A percentile compares a stretch with the other conserved stretches of the same genome.
These are phyloP conservation scores for Toxonevra muliebris DNA, from an alignment of 2,888 invertebrate genomes.

Conservation along the genomic window DNA sequence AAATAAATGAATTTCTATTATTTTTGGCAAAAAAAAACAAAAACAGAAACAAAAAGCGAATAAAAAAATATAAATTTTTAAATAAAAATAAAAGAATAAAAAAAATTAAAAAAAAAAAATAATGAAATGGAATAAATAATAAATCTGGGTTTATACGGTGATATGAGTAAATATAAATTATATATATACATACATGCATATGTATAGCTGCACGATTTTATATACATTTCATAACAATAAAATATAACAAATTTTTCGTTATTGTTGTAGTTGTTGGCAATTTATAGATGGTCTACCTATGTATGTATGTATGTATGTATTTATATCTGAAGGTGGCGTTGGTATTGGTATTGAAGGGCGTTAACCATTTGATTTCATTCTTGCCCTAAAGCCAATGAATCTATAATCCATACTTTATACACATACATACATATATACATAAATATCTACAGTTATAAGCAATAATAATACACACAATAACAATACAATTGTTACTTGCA, in stretches of 20 bases:
- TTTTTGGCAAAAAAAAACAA: constrained; percentile 1
- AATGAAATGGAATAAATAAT: background rate
- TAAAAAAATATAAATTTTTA: constrained; percentile 4
- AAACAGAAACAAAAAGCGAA: background rate
- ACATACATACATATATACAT: too few relatives aligned
- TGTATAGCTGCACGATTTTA: too few relatives aligned
- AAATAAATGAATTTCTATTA: background rate
- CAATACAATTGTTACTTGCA: background rate
- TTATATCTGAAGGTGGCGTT: background rate
- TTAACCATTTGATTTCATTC: constrained; percentile 18
- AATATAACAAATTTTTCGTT: background rate
- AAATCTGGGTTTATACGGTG: background rate
- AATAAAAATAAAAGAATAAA: background rate
- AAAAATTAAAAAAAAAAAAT: background rate
- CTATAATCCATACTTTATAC: too few relatives aligned
- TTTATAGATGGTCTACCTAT: too few relatives aligned
- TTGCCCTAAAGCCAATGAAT: constrained; percentile 16
- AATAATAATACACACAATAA: background rate
- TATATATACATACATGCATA: too few relatives aligned
- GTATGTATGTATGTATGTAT: too few relatives aligned
- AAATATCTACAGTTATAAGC: too few relatives aligned
- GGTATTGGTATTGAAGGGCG: constrained; percentile 13
- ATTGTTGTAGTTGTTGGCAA: background rate
- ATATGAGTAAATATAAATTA: background rate
- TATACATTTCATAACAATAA: too few relatives aligned